phyloP scores from a whole-genome alignment of 2,113 vertebrate species.

The Glareola pratincola region DNA sequence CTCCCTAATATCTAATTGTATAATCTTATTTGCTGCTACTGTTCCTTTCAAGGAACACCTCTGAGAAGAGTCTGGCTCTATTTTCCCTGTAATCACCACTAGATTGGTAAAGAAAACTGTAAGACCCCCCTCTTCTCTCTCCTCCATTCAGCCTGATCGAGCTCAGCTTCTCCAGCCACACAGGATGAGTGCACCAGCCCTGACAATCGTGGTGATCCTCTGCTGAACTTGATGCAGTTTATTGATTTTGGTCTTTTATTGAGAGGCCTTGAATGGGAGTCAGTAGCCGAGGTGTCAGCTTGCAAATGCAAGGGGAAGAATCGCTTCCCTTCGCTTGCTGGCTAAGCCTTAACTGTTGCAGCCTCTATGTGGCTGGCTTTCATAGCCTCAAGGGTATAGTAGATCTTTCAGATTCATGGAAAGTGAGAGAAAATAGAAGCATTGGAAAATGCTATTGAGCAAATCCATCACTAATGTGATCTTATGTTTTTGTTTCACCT shows the following conservation, averaged over 20 bases:
- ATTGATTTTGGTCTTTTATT: background rate
- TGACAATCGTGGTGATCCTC: background rate
- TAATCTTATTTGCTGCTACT: background rate
- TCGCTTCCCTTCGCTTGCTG: background rate
- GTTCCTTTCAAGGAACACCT: background rate
- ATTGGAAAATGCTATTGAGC: background rate
- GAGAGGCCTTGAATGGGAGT: no score
- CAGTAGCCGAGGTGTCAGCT: background rate
- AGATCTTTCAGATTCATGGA: background rate
- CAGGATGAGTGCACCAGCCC: background rate
- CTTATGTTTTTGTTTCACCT: slow-evolving; percentile 29
- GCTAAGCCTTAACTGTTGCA: background rate
- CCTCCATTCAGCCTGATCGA: background rate
- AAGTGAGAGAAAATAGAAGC: background rate
- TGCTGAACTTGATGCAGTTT: background rate
- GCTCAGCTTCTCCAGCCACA: background rate
- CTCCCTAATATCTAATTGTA: background rate
- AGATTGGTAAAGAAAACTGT: background rate
- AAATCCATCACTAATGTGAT: background rate
- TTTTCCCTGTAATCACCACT: background rate
- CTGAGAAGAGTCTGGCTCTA: background rate
- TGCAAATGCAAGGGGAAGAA: background rate
- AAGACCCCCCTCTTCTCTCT: background rate
- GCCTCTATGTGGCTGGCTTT: background rate
- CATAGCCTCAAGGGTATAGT: background rate